Evolutionary conservation across 2,888 invertebrate species (phyloP).

Genomic region (Nomada ruficornis): DNA sequence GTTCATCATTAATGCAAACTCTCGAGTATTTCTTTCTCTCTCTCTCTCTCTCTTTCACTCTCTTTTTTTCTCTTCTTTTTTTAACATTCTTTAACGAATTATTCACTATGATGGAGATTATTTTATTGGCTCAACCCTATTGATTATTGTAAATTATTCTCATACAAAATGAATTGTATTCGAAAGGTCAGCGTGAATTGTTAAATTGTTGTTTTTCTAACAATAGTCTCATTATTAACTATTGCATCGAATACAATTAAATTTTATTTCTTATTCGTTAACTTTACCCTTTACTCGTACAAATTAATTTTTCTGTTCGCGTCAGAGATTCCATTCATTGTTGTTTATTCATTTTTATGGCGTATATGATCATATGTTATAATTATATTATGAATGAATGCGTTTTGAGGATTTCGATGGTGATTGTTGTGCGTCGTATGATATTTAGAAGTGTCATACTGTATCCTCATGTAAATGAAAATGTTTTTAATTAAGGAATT

Average conservation of each 20-base stretch:
- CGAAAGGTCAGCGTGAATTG: conserved; percentile 18
- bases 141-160: conserved; percentile 46
- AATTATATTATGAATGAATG: conserved; percentile 54
- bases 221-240: conserved; percentile 43
- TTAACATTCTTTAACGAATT: conserved; percentile 19
- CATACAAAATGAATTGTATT: conserved; percentile 51
- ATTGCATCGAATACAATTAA: conserved; percentile 42
- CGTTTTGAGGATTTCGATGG: conserved; percentile 45
- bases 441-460: conserved; percentile 43
- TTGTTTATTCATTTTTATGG: conserved; percentile 57
- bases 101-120: conserved; percentile 21
- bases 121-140: conserved; percentile 50
- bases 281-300: conserved; percentile 46
- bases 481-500: conserved; percentile 56
- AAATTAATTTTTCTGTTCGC: conserved; percentile 46
- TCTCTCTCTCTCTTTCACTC: background rate
- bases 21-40: background rate
- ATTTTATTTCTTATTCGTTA: conserved; percentile 33
- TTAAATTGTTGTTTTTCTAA: conserved; percentile 36
- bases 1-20: conserved; percentile 1
- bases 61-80: background rate
- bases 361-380: conserved; percentile 49
- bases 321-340: conserved; percentile 47
- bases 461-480: conserved; percentile 32
- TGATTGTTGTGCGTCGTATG: conserved; percentile 31